Percentiles rank a stretch among this genome's conserved stretches.
phyloP scores from a whole-genome alignment of 2,888 invertebrate species.

The Pristionchus maxplancki region DNA sequence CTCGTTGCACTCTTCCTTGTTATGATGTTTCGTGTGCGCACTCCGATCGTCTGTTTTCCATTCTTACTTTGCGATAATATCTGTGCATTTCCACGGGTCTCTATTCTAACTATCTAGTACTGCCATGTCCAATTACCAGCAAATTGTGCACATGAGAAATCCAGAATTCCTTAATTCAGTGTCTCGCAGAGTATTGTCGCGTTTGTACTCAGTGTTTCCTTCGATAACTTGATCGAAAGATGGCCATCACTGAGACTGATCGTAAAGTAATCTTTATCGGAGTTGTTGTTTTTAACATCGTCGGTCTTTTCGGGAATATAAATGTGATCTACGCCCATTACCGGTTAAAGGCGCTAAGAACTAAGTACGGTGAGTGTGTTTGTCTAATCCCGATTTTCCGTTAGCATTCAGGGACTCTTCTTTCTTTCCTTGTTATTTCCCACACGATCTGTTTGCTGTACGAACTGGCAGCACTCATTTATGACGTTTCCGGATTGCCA shows the following conservation, averaged over 20 bases:
- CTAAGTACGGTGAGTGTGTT: slow-evolving; percentile 35
- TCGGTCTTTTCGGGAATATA: slow-evolving; percentile 36
- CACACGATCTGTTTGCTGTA: neutral
- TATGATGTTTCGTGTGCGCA: too few species aligned
- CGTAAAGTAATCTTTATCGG: slow-evolving; percentile 16
- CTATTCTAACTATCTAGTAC: too few species aligned
- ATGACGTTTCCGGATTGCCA: neutral
- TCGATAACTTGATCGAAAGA: too few species aligned
- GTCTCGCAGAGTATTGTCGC: too few species aligned
- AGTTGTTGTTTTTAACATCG: neutral
- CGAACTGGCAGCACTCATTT: neutral
- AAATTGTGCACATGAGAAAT: too few species aligned
- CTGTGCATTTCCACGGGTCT: too few species aligned
- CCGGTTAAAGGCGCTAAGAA: neutral
- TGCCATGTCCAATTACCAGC: too few species aligned
- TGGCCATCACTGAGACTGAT: slow-evolving; percentile 14
- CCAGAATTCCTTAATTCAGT: too few species aligned
- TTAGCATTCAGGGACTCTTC: neutral
- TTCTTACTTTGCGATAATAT: too few species aligned
- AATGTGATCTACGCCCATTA: slow-evolving; percentile 45
- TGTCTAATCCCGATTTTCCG: neutral
- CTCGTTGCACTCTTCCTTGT: too few species aligned
- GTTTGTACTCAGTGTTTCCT: too few species aligned
- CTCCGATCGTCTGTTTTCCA: too few species aligned
- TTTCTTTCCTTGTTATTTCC: neutral